These are phyloP conservation scores for Zoanthus sociatus DNA, from an alignment of 92 coral and sea anemone genomes.

Conservation along the genomic window DNA sequence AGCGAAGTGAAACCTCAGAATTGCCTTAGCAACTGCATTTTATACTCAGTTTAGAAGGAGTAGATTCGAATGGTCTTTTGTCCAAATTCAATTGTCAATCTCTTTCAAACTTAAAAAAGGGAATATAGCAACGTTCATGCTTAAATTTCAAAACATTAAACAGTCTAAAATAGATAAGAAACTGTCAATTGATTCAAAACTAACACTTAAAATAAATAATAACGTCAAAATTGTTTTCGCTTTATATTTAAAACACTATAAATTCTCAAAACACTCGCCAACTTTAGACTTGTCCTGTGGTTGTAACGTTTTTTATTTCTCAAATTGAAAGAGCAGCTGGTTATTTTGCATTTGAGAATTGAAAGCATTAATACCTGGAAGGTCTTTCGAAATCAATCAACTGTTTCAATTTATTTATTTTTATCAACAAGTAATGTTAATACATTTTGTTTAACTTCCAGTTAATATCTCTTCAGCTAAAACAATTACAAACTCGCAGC, in stretches of 20 bases:
- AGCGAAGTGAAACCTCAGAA: neutral
- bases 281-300: neutral
- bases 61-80: neutral
- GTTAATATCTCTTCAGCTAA: conserved; percentile 8
- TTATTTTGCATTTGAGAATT: neutral
- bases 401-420: neutral
- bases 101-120: neutral
- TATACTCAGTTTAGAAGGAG: neutral
- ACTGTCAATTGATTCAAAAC: neutral
- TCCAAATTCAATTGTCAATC: neutral
- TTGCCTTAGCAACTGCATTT: conserved; percentile 19
- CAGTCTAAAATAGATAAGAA: neutral
- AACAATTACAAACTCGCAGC: neutral
- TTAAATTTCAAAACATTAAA: neutral
- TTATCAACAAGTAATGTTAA: neutral
- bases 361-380: neutral
- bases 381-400: neutral
- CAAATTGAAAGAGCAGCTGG: neutral
- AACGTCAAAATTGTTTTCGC: neutral
- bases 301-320: neutral
- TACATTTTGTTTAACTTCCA: neutral
- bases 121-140: neutral
- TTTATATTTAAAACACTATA: neutral
- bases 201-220: neutral
- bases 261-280: neutral